Conservation (phyloP, 2,888 invertebrate genomes). For the Crioceris asparagi region DNA sequence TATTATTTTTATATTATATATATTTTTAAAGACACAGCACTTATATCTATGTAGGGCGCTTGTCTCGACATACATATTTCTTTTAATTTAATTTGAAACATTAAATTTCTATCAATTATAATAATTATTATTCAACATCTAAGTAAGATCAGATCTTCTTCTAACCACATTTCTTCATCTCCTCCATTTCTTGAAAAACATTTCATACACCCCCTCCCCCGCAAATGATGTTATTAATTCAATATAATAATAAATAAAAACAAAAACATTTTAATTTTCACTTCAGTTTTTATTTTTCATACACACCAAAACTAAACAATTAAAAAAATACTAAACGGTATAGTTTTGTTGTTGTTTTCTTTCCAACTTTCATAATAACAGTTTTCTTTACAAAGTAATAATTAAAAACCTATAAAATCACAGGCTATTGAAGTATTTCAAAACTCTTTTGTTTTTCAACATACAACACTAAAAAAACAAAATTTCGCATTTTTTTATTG, state of each 20-base stretch:
- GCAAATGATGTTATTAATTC: too few relatives aligned
- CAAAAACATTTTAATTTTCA: conserved; percentile 20
- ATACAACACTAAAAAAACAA: not conserved
- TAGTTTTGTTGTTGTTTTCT: too few relatives aligned
- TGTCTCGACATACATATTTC: too few relatives aligned
- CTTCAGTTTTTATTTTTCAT: conserved; percentile 23
- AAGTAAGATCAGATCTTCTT: too few relatives aligned
- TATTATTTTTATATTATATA: conserved; percentile 3
- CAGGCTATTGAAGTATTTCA: conserved; percentile 18
- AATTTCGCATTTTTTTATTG: conserved; percentile 5
- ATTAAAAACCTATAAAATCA: conserved; percentile 22
- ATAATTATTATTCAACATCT: too few relatives aligned
- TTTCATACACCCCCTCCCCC: too few relatives aligned
- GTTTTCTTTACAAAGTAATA: conserved; percentile 9
- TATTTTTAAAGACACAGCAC: conserved; percentile 24
- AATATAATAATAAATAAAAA: conserved; percentile 19
- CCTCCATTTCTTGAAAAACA: too few relatives aligned
- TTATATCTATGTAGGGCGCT: conserved; percentile 7
- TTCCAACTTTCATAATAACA: conserved; percentile 6
- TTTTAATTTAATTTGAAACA: too few relatives aligned
- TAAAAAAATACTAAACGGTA: conserved; percentile 22
- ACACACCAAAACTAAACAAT: conserved; percentile 24
- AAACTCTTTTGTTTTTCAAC: not conserved
- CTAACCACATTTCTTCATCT: too few relatives aligned
- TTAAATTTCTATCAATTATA: too few relatives aligned